phyloP scores from a whole-genome alignment of 2,888 invertebrate species.

The Brassicogethes aeneus region DNA sequence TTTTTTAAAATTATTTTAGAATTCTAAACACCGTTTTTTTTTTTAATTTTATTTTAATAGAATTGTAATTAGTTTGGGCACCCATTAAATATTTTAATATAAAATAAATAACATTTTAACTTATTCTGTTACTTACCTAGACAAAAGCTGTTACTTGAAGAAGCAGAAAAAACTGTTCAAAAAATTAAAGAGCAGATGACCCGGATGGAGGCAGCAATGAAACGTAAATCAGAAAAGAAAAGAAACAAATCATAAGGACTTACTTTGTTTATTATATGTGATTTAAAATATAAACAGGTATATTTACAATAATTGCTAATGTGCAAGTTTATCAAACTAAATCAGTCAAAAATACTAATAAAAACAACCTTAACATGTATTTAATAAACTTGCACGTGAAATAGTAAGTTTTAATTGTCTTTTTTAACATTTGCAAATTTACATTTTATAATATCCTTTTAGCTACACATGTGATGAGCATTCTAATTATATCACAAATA shows the following conservation, averaged over 20 bases:
- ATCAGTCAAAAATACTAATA: conserved; percentile 23
- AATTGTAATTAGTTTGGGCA: too few species aligned
- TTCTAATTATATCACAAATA: conserved; percentile 37
- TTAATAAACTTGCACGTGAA: neutral
- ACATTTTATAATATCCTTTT: conserved; percentile 6
- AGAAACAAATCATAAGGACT: neutral
- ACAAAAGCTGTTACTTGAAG: too few species aligned
- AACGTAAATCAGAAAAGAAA: too few species aligned
- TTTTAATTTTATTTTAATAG: too few species aligned
- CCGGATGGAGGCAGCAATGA: too few species aligned
- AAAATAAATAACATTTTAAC: too few species aligned
- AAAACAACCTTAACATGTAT: neutral
- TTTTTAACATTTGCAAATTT: neutral
- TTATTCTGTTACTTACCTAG: too few species aligned
- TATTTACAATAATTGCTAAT: conserved; percentile 24
- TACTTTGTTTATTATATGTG: conserved; percentile 18
- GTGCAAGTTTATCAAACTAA: conserved; percentile 26
- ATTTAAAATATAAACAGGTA: conserved; percentile 25
- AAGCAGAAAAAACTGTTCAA: too few species aligned
- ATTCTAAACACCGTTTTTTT: too few species aligned
- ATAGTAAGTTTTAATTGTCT: neutral
- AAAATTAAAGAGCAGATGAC: too few species aligned
- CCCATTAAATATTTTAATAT: too few species aligned
- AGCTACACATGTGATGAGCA: conserved; percentile 36
- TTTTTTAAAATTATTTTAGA: too few species aligned